Evolutionary conservation across 2,113 vertebrate species (phyloP).

Genomic region (Ciconia boyciana): DNA sequence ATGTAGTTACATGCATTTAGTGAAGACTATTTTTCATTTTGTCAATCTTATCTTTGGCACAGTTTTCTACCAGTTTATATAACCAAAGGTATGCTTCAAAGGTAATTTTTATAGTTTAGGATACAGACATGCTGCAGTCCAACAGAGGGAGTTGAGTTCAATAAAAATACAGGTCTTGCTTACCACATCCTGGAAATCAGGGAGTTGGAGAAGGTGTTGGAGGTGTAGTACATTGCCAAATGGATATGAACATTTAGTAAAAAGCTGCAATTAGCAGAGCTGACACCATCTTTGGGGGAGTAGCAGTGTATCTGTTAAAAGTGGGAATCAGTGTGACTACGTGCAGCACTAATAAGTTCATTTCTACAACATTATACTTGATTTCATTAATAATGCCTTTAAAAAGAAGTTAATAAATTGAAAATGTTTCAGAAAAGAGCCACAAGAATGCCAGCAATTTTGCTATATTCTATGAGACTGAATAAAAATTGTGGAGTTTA

Average conservation of each 20-base stretch:
- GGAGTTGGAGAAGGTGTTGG: not conserved
- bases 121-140: not conserved
- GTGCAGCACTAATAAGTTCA: not conserved
- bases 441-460: not conserved
- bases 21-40: not conserved
- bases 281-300: not conserved
- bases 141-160: not conserved
- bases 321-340: not conserved
- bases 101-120: not conserved
- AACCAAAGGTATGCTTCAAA: not conserved
- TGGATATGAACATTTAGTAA: not conserved
- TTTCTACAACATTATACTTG: not conserved
- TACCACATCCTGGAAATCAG: not conserved
- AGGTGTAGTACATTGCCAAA: not conserved
- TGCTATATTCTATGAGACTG: not conserved
- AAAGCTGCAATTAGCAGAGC: not conserved
- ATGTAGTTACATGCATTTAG: not conserved
- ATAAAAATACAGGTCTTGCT: not conserved
- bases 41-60: not conserved
- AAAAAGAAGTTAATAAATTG: not conserved
- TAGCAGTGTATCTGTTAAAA: not conserved
- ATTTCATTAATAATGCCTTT: not conserved
- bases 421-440: not conserved
- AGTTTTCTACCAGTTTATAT: not conserved
- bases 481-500: not conserved